These are phyloP conservation scores for Magallana nippona DNA, from an alignment of 2,888 invertebrate species.

Conservation along the genomic window DNA sequence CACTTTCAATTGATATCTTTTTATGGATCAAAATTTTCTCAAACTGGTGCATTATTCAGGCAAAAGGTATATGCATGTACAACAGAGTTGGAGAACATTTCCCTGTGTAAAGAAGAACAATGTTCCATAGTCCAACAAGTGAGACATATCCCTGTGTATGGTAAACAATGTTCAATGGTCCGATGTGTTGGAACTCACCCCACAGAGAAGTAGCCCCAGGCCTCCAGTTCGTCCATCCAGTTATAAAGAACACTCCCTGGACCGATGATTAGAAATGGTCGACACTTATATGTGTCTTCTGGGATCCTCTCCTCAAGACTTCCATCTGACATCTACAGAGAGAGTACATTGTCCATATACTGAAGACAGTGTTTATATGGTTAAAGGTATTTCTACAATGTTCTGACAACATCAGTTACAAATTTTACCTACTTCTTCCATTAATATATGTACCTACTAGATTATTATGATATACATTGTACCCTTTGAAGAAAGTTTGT, in stretches of 20 bases:
- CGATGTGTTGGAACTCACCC: constrained; percentile 59
- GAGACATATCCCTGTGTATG: no score
- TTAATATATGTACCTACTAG: neutral
- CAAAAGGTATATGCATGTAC: no score
- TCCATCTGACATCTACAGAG: constrained; percentile 47
- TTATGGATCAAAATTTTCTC: no score
- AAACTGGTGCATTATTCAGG: no score
- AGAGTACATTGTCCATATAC: no score
- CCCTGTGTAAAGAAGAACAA: no score
- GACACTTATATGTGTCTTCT: constrained; percentile 40
- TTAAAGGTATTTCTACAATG: neutral
- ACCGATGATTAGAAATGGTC: constrained; percentile 75
- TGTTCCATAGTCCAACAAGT: no score
- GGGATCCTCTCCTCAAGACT: neutral
- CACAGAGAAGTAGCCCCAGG: constrained; percentile 76
- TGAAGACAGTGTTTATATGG: neutral
- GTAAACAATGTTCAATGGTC: neutral
- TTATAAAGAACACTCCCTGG: constrained; percentile 77
- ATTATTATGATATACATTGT: no score
- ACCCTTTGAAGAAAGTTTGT: no score
- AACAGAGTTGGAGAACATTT: no score
- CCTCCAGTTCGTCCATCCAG: constrained; percentile 78
- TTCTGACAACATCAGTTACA: neutral
- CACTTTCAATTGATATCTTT: no score
- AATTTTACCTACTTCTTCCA: neutral